Evolutionary conservation across 1,140 invertebrate species (phyloP).

Genomic region (Augochlora pura): DNA sequence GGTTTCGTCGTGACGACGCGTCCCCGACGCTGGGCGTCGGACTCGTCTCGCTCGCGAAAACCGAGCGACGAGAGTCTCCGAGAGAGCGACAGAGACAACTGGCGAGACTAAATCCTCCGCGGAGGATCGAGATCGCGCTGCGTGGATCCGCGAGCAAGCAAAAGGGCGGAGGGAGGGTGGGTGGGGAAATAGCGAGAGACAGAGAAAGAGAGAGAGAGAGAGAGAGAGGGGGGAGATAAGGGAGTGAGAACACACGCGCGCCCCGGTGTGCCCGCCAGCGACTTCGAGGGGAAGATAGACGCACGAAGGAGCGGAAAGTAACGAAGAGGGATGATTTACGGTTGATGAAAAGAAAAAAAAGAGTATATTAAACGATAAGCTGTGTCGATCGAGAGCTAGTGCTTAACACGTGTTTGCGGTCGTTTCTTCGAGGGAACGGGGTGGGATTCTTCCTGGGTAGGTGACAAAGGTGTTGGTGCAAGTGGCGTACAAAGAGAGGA

Average conservation of each 20-base stretch:
- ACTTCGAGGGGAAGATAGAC: conserved; percentile 72
- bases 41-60: background rate
- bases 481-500: too few species aligned
- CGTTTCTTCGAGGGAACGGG: conserved; percentile 55
- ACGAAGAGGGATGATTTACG: conserved; percentile 56
- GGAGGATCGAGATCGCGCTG: background rate
- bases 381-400: conserved; percentile 59
- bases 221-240: background rate
- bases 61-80: conserved; percentile 19
- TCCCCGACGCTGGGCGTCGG: conserved; percentile 58
- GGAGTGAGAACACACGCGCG: background rate
- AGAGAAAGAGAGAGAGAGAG: background rate
- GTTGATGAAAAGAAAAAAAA: conserved; percentile 50
- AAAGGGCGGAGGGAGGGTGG: too few species aligned
- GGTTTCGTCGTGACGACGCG: conserved; percentile 31
- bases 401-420: conserved; percentile 55
- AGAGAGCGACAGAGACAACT: background rate
- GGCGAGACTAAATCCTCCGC: background rate
- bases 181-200: background rate
- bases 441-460: background rate
- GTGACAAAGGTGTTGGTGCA: background rate
- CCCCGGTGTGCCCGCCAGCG: conserved; percentile 67
- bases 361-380: conserved; percentile 61
- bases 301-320: conserved; percentile 64
- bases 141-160: too few species aligned